Conservation (phyloP, 2,797 vertebrate genomes). For the Amniataba percoides region DNA sequence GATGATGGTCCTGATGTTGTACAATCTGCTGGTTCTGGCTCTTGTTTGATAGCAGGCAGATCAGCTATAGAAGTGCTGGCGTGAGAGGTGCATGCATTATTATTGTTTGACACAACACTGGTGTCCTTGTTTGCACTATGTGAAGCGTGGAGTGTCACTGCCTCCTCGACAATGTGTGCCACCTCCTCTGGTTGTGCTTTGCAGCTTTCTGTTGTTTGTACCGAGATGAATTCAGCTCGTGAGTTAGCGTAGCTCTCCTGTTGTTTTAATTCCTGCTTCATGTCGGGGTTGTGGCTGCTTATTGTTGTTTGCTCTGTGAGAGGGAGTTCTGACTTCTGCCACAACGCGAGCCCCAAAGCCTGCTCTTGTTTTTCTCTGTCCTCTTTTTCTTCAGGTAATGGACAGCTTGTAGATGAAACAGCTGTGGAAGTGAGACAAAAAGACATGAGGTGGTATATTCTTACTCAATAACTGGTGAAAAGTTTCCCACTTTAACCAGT, state of each 20-base stretch:
- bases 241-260: background rate
- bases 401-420: constrained; percentile 2
- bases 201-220: constrained; percentile 27
- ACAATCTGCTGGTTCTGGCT: constrained; percentile 54
- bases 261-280: constrained; percentile 51
- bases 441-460: background rate
- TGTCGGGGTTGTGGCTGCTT: constrained; percentile 4
- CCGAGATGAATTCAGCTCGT: constrained; percentile 17
- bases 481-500: background rate
- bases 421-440: constrained; percentile 42
- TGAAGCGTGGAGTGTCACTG: constrained; percentile 2
- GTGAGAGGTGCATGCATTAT: constrained; percentile 9
- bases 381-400: constrained; percentile 28
- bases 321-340: constrained; percentile 18
- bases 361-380: constrained; percentile 15
- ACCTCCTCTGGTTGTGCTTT: constrained; percentile 39
- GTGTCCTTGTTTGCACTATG: constrained; percentile 23
- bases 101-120: background rate
- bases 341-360: constrained; percentile 25
- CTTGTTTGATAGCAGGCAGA: constrained; percentile 68
- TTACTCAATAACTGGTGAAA: background rate
- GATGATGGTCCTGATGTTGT: constrained; percentile 21
- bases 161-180: constrained; percentile 20
- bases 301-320: constrained; percentile 29
- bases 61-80: constrained; percentile 21